Evolutionary conservation across 1,140 invertebrate genomes (phyloP), one percentile per base, ranked within the genome.

Genomic region (Sitobion miscanthi): DNA sequence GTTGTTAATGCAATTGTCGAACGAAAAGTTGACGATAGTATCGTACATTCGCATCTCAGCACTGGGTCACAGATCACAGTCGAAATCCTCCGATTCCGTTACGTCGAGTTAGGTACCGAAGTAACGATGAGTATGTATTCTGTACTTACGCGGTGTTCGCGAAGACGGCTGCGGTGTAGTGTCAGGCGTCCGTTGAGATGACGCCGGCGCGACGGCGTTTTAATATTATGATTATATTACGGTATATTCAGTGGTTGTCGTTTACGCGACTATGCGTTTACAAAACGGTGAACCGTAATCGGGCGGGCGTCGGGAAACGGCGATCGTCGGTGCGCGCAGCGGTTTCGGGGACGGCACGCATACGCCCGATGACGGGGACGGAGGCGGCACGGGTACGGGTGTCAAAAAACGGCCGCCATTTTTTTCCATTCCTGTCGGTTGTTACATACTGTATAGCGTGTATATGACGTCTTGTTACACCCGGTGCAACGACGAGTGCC

Each of bases 271-370:
- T n/a, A n/a, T 2, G 62, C 62, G 30, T 17, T 69, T 17, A 17
- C 30, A 4, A 69, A n/a, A 69, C 62, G 62, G 62, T 86, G 38
- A 45, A 25, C 45, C 83, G 83, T 6, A 85, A 85, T 45, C 23
- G 35, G 35, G 45, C 85, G 42, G 30, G 38, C n/a, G 86, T 88
- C n/a, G n/a, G 86, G 17, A 49, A n/a, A 88, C 49, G 86, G 86
- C 47, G 38, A 42, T 17, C 8, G 83, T 45, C 42, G 25, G 45
- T 91, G 45, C n/a, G 90, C 90, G 69, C 69, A 45, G 25, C 69
- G 90, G n/a, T 91, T 93, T 83, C 82, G n/a, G 91, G 91, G 82
- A 85, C 82, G 91, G 91, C 82, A 86, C 77, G 82, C 91, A 86
- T 82, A 93, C 49, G 82, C 49, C 82, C 35, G 45, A 30, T 14